These are phyloP conservation scores for Timema podura DNA, from an alignment of 2,888 invertebrate genomes.

Conservation along the genomic window DNA sequence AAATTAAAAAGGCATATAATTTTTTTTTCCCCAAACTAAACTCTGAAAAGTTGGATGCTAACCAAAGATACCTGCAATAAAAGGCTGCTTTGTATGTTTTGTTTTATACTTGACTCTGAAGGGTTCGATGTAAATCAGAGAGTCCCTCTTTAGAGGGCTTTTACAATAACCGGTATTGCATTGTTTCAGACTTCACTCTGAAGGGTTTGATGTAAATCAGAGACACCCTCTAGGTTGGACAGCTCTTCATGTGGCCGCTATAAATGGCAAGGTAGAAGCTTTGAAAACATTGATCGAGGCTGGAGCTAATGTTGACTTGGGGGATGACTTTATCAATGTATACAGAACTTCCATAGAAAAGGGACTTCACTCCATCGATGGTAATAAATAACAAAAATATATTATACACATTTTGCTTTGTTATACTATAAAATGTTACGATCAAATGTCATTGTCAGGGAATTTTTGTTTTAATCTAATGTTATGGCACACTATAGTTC, in stretches of 20 bases:
- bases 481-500: background rate
- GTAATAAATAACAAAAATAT: constrained; percentile 41
- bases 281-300: constrained; percentile 60
- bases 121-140: too few species aligned
- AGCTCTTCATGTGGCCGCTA: constrained; percentile 76
- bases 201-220: constrained; percentile 59
- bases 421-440: background rate
- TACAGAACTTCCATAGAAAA: constrained; percentile 60
- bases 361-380: constrained; percentile 69
- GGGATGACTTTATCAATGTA: constrained; percentile 71
- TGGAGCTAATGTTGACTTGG: constrained; percentile 75
- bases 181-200: constrained; percentile 43
- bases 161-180: too few species aligned
- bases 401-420: background rate
- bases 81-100: too few species aligned
- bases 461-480: constrained; percentile 4
- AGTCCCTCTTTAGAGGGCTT: too few species aligned
- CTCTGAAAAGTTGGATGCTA: too few species aligned
- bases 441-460: constrained; percentile 22
- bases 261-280: constrained; percentile 63
- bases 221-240: constrained; percentile 84
- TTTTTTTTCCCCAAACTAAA: too few species aligned
- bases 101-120: too few species aligned
- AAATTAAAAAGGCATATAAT: too few species aligned
- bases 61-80: too few species aligned